Percentiles rank a stretch among this genome's conserved stretches.
Conservation (phyloP, 92 coral and sea anemone species). For the Porites evermanni region DNA sequence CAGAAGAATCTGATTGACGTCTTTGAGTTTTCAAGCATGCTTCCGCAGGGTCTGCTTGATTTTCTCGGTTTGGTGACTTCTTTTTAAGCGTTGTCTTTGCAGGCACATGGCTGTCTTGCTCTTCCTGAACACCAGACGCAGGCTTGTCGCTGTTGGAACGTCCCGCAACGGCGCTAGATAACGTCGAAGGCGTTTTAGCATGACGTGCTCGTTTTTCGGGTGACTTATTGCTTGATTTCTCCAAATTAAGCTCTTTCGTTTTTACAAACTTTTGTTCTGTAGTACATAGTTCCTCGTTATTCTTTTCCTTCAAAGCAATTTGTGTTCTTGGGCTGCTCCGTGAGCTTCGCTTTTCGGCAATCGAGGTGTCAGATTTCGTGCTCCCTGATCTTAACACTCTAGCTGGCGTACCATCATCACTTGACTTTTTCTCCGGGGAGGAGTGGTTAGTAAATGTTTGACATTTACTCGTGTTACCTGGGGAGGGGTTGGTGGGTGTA, state of each 20-base stretch:
- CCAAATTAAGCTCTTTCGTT: neutral
- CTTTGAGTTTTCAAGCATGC: neutral
- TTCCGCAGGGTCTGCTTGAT: neutral
- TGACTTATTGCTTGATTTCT: neutral
- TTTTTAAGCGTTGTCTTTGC: neutral
- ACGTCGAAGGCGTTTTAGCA: neutral
- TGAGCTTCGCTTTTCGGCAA: neutral
- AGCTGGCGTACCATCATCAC: neutral
- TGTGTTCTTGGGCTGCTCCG: constrained; percentile 27
- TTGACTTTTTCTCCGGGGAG: constrained; percentile 20
- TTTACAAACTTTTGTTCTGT: neutral
- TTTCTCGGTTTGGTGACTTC: neutral
- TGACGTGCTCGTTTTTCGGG: neutral
- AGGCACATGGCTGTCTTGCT: neutral
- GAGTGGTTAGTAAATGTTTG: neutral
- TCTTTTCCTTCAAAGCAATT: constrained; percentile 6
- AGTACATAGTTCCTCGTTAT: neutral
- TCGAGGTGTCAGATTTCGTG: neutral
- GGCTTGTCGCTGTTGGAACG: neutral
- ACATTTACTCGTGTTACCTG: neutral
- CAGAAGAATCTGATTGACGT: constrained; percentile 27
- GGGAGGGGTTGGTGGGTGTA: constrained; percentile 34
- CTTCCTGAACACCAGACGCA: neutral
- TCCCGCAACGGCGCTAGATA: neutral
- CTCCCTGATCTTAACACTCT: constrained; percentile 15